These are phyloP conservation scores for Heliconius ethilla DNA, from an alignment of 2,888 invertebrate species.

Conservation along the genomic window DNA sequence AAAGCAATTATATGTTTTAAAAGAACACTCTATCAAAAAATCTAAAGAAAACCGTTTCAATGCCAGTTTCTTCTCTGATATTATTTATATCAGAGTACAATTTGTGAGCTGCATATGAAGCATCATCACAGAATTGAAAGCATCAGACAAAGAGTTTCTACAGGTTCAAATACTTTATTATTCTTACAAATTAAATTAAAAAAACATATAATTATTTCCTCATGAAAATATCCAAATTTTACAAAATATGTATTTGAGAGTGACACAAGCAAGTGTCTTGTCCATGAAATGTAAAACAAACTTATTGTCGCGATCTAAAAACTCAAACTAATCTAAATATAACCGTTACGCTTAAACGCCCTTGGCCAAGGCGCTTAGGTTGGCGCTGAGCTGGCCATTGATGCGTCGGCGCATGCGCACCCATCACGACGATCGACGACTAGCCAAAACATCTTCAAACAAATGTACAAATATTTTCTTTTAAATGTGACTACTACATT, in stretches of 20 bases:
- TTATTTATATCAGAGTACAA: neutral
- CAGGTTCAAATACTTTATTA: no score
- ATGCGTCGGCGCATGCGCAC: slow-evolving; percentile 45
- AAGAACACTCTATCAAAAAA: neutral
- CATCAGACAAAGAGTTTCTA: no score
- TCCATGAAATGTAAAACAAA: slow-evolving; percentile 45
- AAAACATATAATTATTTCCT: no score
- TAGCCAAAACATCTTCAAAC: slow-evolving; percentile 40
- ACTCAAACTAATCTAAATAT: slow-evolving; percentile 45
- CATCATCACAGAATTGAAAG: neutral
- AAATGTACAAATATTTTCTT: slow-evolving; percentile 27
- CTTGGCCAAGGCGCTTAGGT: slow-evolving; percentile 52
- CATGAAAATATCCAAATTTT: neutral
- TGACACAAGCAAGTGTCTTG: slow-evolving; percentile 37
- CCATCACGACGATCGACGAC: slow-evolving; percentile 31
- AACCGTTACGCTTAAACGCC: slow-evolving; percentile 49
- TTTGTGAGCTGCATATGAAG: neutral
- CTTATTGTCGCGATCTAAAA: slow-evolving; percentile 44
- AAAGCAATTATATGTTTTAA: neutral
- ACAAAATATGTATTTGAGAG: slow-evolving; percentile 5
- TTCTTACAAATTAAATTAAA: no score
- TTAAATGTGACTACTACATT: neutral
- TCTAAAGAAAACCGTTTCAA: neutral
- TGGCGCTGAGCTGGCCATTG: slow-evolving; percentile 45
- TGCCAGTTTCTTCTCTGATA: neutral